These are phyloP conservation scores for Pitta sordida DNA, from an alignment of 2,113 vertebrate genomes.

Conservation along the genomic window DNA sequence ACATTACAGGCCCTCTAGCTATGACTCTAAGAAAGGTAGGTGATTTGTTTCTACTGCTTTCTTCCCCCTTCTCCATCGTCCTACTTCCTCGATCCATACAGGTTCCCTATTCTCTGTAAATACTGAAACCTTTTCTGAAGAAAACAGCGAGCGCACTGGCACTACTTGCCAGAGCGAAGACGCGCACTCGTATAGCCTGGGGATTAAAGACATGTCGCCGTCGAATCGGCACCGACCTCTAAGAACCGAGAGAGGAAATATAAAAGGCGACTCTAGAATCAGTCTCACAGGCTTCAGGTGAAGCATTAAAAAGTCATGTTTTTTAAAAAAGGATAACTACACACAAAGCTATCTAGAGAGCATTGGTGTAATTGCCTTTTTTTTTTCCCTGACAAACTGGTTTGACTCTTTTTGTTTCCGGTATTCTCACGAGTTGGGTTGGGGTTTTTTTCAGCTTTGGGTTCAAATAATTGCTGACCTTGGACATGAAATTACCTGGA, in stretches of 20 bases:
- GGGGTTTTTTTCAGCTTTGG: neutral
- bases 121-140: neutral
- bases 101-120: neutral
- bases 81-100: neutral
- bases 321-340: neutral
- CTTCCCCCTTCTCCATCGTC: neutral
- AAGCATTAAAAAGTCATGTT: neutral
- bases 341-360: neutral
- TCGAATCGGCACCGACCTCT: neutral
- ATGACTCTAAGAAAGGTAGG: constrained; percentile 97
- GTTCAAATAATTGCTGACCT: constrained; percentile 7
- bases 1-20: constrained; percentile 85
- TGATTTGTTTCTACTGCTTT: neutral
- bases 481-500: neutral
- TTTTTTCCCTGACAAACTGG: neutral
- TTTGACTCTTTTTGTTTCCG: constrained; percentile 24
- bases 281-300: neutral
- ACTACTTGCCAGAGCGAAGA: neutral
- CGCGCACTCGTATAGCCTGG: neutral
- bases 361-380: neutral
- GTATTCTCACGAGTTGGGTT: neutral
- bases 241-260: neutral
- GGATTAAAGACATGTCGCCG: neutral
- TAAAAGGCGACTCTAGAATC: neutral
- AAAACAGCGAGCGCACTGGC: neutral